Conservation (phyloP, 1,140 invertebrate genomes). For the Zaprionus nigranus region DNA sequence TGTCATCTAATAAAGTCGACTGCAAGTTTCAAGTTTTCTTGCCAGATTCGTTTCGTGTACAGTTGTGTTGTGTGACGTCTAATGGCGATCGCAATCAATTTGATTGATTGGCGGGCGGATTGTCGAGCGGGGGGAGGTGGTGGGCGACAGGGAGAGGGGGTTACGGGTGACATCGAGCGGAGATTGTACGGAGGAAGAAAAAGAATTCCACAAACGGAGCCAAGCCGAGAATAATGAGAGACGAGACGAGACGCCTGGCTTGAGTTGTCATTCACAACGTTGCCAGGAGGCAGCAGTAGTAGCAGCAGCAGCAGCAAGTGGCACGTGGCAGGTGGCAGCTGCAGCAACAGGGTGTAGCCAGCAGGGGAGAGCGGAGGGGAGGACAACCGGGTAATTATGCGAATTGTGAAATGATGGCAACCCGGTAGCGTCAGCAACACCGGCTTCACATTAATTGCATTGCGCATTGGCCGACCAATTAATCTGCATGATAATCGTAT, state of each 20-base stretch:
- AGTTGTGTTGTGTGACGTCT: slow-evolving; percentile 3
- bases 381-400: slow-evolving; percentile 22
- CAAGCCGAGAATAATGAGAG: slow-evolving; percentile 25
- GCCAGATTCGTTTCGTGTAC: slow-evolving; percentile 4
- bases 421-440: slow-evolving; percentile 22
- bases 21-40: slow-evolving; percentile 6
- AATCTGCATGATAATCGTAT: slow-evolving; percentile 76
- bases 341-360: background rate
- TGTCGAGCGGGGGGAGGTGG: background rate
- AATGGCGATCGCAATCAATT: slow-evolving; percentile 8
- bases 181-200: background rate
- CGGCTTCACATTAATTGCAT: slow-evolving; percentile 60
- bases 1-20: background rate
- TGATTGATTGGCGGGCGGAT: slow-evolving; percentile 8
- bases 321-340: slow-evolving; percentile 15
- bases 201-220: background rate
- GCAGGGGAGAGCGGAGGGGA: no score
- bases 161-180: background rate
- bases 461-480: slow-evolving; percentile 60
- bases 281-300: slow-evolving; percentile 1
- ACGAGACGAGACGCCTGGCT: slow-evolving; percentile 12
- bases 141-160: no score
- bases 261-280: slow-evolving; percentile 43
- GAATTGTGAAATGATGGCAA: slow-evolving; percentile 40
- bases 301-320: background rate